Base-by-base conservation (phyloP, 2,797 vertebrate species). In the Hapalemur alaotrensis region DNA sequence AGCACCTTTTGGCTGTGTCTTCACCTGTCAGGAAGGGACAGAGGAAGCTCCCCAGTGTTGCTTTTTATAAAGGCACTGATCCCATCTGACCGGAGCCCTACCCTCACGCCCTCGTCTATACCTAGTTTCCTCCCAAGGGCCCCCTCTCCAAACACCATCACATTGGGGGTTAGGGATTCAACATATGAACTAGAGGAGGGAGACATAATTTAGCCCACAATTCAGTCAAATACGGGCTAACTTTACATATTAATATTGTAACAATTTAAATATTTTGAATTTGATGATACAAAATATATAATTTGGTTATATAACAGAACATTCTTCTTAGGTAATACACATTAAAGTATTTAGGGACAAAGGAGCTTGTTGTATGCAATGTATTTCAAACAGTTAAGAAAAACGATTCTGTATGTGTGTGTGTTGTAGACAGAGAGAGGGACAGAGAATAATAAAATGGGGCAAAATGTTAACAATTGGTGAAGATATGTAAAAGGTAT, bases 231-330 rank as follows among this genome's bases (percentile, higher is more conserved):
- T 52, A 52, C 57, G 35, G 4, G 23, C 30, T 95, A 89, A 23
- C 8, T 87, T 81, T 82, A 38, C 12, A 48, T 54, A 54, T 43
- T 38, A 75, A 41, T 54, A 35, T 69, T 70, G 0, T 78, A 84
- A 54, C n/a, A 82, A 61, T n/a, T 73, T 48, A 93, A 86, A 72
- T 59, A 18, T 69, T 89, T 89, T 94, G 67, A 89, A 59, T 89
- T 89, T 92, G 57, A 88, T 85, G 82, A 79, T 79, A 52, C 41
- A 43, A 81, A 57, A 57, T 57, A 57, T 57, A 4, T 57, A 57
- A 25, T 57, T 57, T 50, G 15, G 28, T 46, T 63, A 73, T 92
- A 13, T 25, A 50, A 93, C 67, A 93, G 32, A 88, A 43, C 50
- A 38, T 65, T 90, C 32, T 67, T 85, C 25, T 93, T n/a, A 83